phyloP scores from a whole-genome alignment of 1,140 invertebrate species.

The Manduca sexta region DNA sequence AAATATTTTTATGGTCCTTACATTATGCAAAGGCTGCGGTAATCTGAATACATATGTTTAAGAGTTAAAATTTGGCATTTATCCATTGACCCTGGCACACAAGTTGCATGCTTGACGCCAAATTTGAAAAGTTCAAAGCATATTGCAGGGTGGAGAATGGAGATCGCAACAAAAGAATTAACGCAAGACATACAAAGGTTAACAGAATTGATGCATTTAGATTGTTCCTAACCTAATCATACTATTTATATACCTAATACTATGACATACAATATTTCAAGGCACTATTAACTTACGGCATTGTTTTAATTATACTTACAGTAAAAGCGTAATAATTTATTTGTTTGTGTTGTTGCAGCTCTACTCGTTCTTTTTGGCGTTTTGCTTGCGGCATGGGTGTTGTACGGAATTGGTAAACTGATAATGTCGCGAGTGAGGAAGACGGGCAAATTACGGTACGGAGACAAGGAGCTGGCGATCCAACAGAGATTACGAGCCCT shows the following conservation, averaged over 20 bases:
- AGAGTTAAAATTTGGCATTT: conserved; percentile 3
- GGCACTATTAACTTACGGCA: no score
- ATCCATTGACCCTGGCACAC: conserved; percentile 6
- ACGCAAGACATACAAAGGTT: no score
- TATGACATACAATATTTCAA: background rate
- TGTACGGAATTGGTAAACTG: conserved; percentile 47
- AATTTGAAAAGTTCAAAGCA: background rate
- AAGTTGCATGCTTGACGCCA: background rate
- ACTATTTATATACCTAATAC: no score
- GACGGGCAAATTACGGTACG: conserved; percentile 55
- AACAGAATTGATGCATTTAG: no score
- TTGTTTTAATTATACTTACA: no score
- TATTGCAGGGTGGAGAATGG: no score
- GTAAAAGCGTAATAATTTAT: no score
- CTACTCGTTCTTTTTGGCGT: conserved; percentile 52
- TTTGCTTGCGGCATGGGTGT: conserved; percentile 42
- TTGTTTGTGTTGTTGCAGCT: no score
- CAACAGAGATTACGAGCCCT: conserved; percentile 80
- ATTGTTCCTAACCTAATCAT: no score
- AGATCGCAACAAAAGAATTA: no score
- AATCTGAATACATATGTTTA: conserved; percentile 2
- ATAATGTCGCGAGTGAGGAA: conserved; percentile 51
- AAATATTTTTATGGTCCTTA: background rate
- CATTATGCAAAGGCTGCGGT: background rate
- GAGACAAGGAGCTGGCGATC: conserved; percentile 54